These are phyloP conservation scores for Drosophila longiperda DNA, from an alignment of 2,888 invertebrate genomes.

Conservation along the genomic window DNA sequence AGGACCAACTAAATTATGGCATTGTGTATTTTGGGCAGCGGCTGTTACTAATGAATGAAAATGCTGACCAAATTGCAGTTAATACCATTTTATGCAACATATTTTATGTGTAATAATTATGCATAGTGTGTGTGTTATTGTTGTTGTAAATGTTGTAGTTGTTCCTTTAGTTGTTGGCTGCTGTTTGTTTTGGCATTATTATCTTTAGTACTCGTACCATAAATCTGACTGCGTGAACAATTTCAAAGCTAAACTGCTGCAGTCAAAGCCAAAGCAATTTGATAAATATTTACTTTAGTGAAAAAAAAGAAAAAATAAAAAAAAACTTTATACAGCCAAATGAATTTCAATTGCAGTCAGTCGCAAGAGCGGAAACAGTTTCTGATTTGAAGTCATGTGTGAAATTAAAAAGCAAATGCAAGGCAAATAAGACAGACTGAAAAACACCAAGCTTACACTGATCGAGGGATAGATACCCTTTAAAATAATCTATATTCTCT, in stretches of 20 bases:
- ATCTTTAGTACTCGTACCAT: slow-evolving; percentile 39
- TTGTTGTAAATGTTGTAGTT: slow-evolving; percentile 9
- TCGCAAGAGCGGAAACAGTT: slow-evolving; percentile 45
- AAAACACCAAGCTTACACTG: too few relatives aligned
- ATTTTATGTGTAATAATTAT: slow-evolving; percentile 68
- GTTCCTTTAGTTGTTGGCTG: slow-evolving; percentile 20
- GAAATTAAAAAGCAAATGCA: slow-evolving; percentile 67
- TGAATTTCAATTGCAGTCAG: slow-evolving; percentile 52
- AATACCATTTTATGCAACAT: slow-evolving; percentile 65
- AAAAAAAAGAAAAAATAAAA: neutral
- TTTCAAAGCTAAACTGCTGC: slow-evolving; percentile 20
- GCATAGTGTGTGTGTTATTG: slow-evolving; percentile 25
- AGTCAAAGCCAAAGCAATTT: slow-evolving; percentile 34
- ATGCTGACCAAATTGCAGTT: slow-evolving; percentile 61
- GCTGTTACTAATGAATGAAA: slow-evolving; percentile 57
- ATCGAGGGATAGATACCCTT: slow-evolving; percentile 9
- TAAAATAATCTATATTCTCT: neutral
- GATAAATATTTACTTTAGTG: slow-evolving; percentile 49
- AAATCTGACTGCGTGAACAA: slow-evolving; percentile 16
- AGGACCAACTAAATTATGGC: slow-evolving; percentile 32
- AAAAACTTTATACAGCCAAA: slow-evolving; percentile 21
- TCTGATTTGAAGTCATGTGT: slow-evolving; percentile 63
- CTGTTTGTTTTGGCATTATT: slow-evolving; percentile 49
- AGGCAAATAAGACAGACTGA: slow-evolving; percentile 23
- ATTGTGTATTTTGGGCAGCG: slow-evolving; percentile 52